Evolutionary conservation across 2,113 vertebrate species (phyloP), one percentile per base, ranked within the genome.

Genomic region (Euleptes europaea): DNA sequence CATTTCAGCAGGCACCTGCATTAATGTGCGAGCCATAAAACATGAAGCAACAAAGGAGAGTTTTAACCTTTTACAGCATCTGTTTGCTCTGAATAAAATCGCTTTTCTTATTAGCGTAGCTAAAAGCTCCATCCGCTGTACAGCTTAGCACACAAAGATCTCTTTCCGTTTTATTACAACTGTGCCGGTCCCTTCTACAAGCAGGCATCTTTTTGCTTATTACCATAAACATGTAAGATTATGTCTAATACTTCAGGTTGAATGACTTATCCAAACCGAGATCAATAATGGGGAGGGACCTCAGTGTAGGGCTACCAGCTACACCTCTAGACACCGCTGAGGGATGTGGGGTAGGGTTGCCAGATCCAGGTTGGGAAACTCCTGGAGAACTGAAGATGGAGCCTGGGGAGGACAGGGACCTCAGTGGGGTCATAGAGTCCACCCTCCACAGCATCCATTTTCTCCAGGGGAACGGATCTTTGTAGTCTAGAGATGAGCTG

Each of bases 41-140:
- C 35, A 57, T 33, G 35, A 31, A 70, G 17, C 44, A 15, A 57
- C 63, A 84, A 84, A 84, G 69, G 31, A 78, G 63, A 17, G 28
- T 84, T 63, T 63, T 78, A 78, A 70, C 26, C 26, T 78, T 84
- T 78, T 84, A 84, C 28, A 84, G 47, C 66, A 42, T 76, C 65
- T 57, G 13, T 40, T 84, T 84, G 28, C 11, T 51, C 44, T 69
- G 65, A 84, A 78, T 78, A 78, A 78, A 84, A 78, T 33, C 65
- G n/a, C 74, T 78, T 84, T 69, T 70, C 47, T 78, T 42, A 78
- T 78, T 70, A 70, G 65, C n/a, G 47, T 35, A 21, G 35, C 73
- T n/a, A 76, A 77, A 77, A 84, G 82, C 72, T 69, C 73, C 15
- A n/a, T 40, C 60, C 28, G 67, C 65, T 69, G 33, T 42, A 77